These are phyloP conservation scores for Staurois parvus DNA, from an alignment of 2,797 vertebrate species.

Conservation along the genomic window DNA sequence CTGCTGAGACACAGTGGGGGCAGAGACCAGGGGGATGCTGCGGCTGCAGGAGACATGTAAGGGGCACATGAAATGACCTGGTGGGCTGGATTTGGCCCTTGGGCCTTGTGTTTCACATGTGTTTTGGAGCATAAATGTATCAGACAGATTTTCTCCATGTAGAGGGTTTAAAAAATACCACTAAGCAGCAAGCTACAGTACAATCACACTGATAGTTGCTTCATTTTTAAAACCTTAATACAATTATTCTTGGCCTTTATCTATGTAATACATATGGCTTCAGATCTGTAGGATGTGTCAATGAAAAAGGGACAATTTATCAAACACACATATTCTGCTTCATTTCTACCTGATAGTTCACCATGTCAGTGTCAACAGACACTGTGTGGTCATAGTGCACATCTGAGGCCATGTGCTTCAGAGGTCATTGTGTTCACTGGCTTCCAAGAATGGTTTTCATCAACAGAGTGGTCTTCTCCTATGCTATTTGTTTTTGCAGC, in stretches of 20 bases:
- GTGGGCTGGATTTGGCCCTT: no score
- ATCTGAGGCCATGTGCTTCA: neutral
- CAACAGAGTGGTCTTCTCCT: neutral
- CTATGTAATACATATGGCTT: neutral
- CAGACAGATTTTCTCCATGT: no score
- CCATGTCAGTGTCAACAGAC: neutral
- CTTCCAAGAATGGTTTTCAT: conserved; percentile 12
- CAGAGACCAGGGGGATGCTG: no score
- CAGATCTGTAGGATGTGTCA: neutral
- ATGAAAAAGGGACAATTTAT: neutral
- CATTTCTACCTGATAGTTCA: neutral
- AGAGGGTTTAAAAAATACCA: no score
- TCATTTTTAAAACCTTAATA: no score
- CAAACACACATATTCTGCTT: neutral
- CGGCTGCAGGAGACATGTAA: no score
- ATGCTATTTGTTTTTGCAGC: conserved; percentile 9
- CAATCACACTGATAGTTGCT: no score
- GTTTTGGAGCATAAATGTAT: no score
- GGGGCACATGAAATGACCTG: no score
- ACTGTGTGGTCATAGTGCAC: neutral
- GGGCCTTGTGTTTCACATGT: no score
- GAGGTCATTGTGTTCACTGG: neutral
- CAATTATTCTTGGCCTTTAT: neutral
- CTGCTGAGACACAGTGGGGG: no score
- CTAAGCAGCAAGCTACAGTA: no score